Base-by-base conservation (phyloP, 2,888 invertebrate genomes). In the Tipula confusa region DNA sequence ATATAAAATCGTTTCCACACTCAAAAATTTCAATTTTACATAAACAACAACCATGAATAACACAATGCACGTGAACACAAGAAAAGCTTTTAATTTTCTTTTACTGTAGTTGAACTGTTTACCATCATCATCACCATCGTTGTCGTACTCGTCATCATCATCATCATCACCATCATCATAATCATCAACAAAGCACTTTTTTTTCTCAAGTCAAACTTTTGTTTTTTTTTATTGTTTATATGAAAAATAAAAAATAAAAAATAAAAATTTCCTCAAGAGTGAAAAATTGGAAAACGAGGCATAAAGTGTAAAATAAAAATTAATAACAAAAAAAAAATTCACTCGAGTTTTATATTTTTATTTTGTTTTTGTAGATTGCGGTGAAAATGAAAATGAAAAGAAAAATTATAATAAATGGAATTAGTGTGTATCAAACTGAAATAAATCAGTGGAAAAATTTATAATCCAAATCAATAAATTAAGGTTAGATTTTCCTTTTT, bases 201-300 rank as follows among this genome's bases (percentile, higher is more conserved):
- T 15, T 64, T 64, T 64, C 24, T 64, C 24, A 64, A 24, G 64
- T 64, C 24, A 24, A 64, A 64, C 64, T 64, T 24, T 64, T 3
- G 9, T 33, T n/a, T 64, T 24, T 43, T 43, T 43, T 15, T 43
- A 24, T 24, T 64, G 64, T 64, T 64, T 3, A 15, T 43, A 43
- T 3, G 24, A 64, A 64, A 64, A 24, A 18, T n/a, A n/a, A n/a
- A n/a, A n/a, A n/a, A n/a, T n/a, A n/a, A n/a, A n/a, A n/a, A n/a
- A n/a, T n/a, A 18, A 43, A 43, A 43, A 4, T 31, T 38, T 64
- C 2, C 64, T 64, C n/a, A 64, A 64, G 64, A 64, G 64, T 64
- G 64, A 64, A 64, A 64, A 64, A 64, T 64, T 64, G 64, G 64
- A 64, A 64, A 64, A 64, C 64, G 64, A 64, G 64, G 64, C 64